Evolutionary conservation across 2,888 invertebrate genomes (phyloP).

Genomic region (Trachelus troglodyta): DNA sequence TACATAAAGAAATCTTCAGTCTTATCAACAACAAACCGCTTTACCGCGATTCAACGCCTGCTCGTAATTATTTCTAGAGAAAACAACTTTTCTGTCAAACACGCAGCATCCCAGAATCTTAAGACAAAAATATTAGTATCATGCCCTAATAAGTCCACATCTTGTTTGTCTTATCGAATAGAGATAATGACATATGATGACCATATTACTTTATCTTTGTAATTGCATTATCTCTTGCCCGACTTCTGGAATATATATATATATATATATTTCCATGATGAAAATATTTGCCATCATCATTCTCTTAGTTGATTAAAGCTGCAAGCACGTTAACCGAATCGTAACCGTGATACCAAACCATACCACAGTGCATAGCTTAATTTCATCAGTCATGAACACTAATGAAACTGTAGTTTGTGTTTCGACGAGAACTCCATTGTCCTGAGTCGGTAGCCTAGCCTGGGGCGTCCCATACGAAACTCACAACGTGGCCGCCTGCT

Average conservation of each 20-base stretch:
- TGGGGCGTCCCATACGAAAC: not conserved
- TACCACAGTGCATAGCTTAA: slow-evolving; percentile 24
- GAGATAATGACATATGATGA: not conserved
- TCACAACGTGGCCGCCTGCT: not conserved
- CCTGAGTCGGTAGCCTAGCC: not conserved
- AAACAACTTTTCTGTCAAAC: not conserved
- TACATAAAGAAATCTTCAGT: not conserved
- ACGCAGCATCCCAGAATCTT: not conserved
- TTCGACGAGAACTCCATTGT: slow-evolving; percentile 28
- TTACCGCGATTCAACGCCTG: not conserved
- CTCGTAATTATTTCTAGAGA: not conserved
- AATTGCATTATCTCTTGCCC: not conserved
- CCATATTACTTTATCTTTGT: not conserved
- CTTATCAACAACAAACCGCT: not conserved
- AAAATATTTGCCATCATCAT: not conserved
- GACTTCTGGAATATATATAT: not conserved
- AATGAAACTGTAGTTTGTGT: slow-evolving; percentile 53
- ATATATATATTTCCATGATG: not conserved
- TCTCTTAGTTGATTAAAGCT: not conserved
- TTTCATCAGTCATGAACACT: slow-evolving; percentile 50
- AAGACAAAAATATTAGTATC: not conserved
- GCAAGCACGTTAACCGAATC: not conserved
- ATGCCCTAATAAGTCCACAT: not conserved
- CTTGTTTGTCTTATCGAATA: not conserved
- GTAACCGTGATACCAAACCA: not conserved